phyloP scores from a whole-genome alignment of 2,888 invertebrate species.

The Monopis laevigella region DNA sequence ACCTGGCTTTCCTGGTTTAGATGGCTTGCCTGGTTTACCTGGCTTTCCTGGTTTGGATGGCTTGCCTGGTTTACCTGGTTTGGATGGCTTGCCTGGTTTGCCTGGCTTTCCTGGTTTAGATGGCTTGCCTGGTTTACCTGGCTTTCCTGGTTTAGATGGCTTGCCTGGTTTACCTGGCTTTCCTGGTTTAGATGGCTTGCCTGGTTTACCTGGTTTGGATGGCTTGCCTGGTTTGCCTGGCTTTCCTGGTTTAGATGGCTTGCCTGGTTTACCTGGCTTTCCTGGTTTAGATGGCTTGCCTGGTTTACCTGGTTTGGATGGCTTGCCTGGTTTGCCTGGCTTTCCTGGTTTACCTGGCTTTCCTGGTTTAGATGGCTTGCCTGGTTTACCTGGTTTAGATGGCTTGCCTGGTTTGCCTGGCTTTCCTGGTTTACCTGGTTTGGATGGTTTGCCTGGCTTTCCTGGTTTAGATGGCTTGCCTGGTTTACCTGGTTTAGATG shows the following conservation, averaged over 20 bases:
- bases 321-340: slow-evolving; percentile 5
- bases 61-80: neutral
- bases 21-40: neutral
- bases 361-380: slow-evolving; percentile 10
- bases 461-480: slow-evolving; percentile 10
- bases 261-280: slow-evolving; percentile 1
- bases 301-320: slow-evolving; percentile 6
- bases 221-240: neutral
- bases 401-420: slow-evolving; percentile 12
- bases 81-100: neutral
- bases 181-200: neutral
- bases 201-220: neutral
- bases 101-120: neutral
- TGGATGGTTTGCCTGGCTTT: slow-evolving; percentile 8
- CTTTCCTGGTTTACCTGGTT: slow-evolving; percentile 9
- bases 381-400: slow-evolving; percentile 5
- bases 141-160: neutral
- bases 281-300: neutral
- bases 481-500: slow-evolving; percentile 7
- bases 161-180: neutral
- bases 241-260: neutral
- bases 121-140: neutral
- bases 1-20: neutral
- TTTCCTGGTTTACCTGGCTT: slow-evolving; percentile 3
- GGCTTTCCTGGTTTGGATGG: neutral